phyloP scores from a whole-genome alignment of 2,113 vertebrate species.

The Camelus bactrianus region DNA sequence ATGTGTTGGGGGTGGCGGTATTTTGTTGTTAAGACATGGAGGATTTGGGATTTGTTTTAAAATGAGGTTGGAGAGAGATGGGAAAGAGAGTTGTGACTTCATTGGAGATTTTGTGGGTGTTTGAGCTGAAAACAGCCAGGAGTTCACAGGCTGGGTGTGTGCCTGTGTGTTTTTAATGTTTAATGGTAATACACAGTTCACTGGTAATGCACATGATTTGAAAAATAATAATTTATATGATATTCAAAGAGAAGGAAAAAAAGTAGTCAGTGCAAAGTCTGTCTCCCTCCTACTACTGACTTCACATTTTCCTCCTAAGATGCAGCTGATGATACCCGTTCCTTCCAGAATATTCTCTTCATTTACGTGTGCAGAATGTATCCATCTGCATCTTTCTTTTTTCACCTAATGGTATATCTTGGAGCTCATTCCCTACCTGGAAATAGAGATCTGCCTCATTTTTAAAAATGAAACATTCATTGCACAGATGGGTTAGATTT shows the following conservation, averaged over 20 bases:
- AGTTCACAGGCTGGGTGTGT: background rate
- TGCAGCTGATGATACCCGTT: background rate
- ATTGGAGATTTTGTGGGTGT: background rate
- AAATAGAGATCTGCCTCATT: background rate
- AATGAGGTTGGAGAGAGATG: background rate
- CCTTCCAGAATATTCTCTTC: background rate
- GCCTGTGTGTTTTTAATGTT: background rate
- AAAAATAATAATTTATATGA: background rate
- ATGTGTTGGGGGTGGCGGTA: background rate
- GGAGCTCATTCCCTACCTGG: background rate
- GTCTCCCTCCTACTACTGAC: background rate
- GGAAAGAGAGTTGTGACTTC: background rate
- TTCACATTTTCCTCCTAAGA: background rate
- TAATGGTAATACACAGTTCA: background rate
- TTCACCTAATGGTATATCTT: background rate
- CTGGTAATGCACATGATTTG: background rate
- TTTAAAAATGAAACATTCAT: background rate
- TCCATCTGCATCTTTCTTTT: background rate
- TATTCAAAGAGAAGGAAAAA: background rate
- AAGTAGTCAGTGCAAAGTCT: background rate
- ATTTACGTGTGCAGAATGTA: background rate
- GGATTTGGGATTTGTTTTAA: conserved; percentile 31
- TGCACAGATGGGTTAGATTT: background rate
- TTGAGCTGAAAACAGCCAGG: background rate
- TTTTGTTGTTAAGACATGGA: conserved; percentile 46